Conservation (phyloP, 2,797 vertebrate genomes). For the Falco biarmicus region DNA sequence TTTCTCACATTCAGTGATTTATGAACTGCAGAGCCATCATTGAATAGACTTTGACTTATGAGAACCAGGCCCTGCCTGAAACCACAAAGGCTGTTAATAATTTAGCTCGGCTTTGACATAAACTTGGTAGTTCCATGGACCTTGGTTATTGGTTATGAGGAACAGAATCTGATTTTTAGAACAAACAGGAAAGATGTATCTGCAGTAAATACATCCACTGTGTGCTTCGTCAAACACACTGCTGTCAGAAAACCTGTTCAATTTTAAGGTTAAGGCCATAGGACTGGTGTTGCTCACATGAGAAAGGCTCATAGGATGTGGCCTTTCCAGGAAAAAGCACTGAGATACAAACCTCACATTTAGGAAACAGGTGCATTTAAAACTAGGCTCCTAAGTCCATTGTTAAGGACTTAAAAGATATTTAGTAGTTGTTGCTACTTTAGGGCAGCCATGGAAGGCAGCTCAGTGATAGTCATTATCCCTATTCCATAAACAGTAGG, state of each 20-base stretch:
- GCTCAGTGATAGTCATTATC: background rate
- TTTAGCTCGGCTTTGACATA: conserved; percentile 1
- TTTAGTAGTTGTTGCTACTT: background rate
- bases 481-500: background rate
- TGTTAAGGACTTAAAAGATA: background rate
- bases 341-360: background rate
- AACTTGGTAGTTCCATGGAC: background rate
- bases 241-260: background rate
- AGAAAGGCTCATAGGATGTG: background rate
- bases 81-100: background rate
- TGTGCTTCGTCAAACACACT: background rate
- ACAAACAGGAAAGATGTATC: background rate
- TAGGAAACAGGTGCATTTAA: background rate
- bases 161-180: background rate
- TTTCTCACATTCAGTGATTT: conserved; percentile 22
- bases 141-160: background rate
- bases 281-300: background rate
- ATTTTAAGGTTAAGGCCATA: background rate
- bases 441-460: background rate
- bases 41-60: conserved; percentile 6
- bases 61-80: background rate
- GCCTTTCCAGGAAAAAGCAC: background rate
- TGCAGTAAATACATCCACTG: background rate
- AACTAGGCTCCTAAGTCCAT: background rate
- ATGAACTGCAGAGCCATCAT: background rate